Evolutionary conservation across 1,140 invertebrate genomes (phyloP), one percentile per base, ranked within the genome.

Genomic region (Prorops nasuta): DNA sequence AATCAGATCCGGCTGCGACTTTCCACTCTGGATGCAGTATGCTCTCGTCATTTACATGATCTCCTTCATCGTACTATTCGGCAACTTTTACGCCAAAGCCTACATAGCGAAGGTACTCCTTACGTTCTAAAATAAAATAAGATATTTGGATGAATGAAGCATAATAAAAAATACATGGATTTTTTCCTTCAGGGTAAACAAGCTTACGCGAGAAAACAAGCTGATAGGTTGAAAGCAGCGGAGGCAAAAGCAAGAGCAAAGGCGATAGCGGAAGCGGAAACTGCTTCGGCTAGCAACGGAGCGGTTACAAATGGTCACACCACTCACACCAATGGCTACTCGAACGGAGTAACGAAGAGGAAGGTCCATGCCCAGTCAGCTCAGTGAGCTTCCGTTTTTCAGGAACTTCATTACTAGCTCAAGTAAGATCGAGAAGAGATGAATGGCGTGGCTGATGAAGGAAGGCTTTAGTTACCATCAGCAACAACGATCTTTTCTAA

Each of bases 21-120:
- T 95, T 69, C 93, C 94, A 0, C 70, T 90, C 17, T 96, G 93
- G 92, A 95, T 96, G 91, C 91, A 95, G 67, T 94, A 92, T 74
- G 89, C 90, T 3, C 83, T 96, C 24, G 89, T 94, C 47, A 77
- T 91, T 51, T 96, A 96, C 77, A 94, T 94, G 85, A 82, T 92
- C 59, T 91, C 90, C 16, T 95, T 96, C 66, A 88, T 96, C 59
- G 83, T 92, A 1, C 82, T 96, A 10, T 96, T 96, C 72, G 88
- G 91, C 51, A 93, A 95, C 72, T 96, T 96, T 76, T 96, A 95
- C 67, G 83, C 85, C 49, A 88, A 89, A 64, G 88, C 88, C 0
- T 92, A 92, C 58, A 81, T 88, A 58, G 83, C 84, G 39, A 87
- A 86, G 81, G 86, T 88, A n/a, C 22, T n/a, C 2, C 36, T 21